Evolutionary conservation across 2,888 invertebrate species (phyloP).

Genomic region (Nomada ferruginata): DNA sequence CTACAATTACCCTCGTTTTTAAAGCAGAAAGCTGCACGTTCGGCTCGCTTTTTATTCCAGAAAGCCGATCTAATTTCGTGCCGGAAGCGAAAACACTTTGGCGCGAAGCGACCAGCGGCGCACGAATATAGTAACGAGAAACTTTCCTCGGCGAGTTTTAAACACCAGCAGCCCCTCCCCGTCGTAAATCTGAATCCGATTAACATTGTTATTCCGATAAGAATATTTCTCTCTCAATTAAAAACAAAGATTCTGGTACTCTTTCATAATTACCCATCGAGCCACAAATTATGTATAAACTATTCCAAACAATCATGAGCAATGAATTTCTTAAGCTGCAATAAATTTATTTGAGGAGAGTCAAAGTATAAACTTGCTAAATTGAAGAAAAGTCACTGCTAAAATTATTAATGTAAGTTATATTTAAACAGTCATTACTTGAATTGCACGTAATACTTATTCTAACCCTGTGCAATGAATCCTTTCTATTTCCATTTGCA

Average conservation of each 20-base stretch:
- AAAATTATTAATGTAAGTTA: too few species aligned
- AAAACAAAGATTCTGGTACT: background rate
- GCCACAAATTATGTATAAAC: background rate
- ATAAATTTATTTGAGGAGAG: too few species aligned
- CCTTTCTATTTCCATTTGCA: too few species aligned
- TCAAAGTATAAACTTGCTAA: too few species aligned
- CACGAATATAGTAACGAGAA: background rate
- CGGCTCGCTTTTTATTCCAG: background rate
- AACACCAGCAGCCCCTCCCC: background rate
- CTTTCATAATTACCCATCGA: background rate
- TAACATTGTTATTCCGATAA: constrained; percentile 6
- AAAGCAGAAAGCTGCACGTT: background rate
- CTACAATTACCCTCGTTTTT: background rate
- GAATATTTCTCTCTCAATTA: background rate
- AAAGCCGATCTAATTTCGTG: constrained; percentile 4
- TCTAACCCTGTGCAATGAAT: too few species aligned
- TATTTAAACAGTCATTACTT: too few species aligned
- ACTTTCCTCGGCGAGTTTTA: constrained; percentile 2
- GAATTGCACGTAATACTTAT: too few species aligned
- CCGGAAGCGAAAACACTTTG: background rate
- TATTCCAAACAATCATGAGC: too few species aligned
- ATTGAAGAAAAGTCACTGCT: too few species aligned
- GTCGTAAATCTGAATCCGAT: constrained; percentile 1
- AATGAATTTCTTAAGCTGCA: too few species aligned
- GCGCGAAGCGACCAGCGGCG: background rate